Evolutionary conservation across 2,888 invertebrate species (phyloP), one percentile per base, ranked within the genome.

Genomic region (Eupithecia subumbrata): DNA sequence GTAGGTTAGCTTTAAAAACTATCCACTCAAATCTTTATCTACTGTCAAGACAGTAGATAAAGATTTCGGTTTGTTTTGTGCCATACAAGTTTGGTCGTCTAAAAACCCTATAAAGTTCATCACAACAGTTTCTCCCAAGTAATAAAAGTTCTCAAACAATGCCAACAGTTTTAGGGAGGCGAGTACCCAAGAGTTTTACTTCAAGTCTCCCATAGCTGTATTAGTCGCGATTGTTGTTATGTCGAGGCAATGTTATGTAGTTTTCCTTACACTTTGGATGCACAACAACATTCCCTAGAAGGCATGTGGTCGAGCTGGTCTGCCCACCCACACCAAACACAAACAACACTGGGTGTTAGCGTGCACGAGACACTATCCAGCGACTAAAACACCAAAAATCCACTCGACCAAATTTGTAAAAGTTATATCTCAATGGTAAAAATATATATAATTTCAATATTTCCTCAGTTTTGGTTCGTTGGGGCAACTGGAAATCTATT

Each of bases 251-350:
- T 76, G 81, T 84, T 85, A 84, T 81, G 81, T 82, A 82, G 84
- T 86, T 89, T 90, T 88, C 88, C 88, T 86, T 85, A 86, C 83
- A 83, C 78, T 85, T 85, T 86, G 91, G 88, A 89, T 90, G 87
- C 87, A 87, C 85, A 86, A 82, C 93, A 89, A 92, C 90, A 90
- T 94, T 91, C 94, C 94, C 88, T 94, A 93, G 82, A 94, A 88
- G 94, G 94, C 86, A 88, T 84, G 89, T 89, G 83, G 91, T 84
- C 87, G 82, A 81, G 85, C 84, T 75, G 84, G 85, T 88, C 87
- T 83, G 89, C 91, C 92, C 88, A 88, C 87, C 84, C 84, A 79
- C 85, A 85, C 83, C 72, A 73, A 82, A 83, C 80, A 81, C 79
- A 83, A 82, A 83, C 80, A 80, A 82, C 81, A 80, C 80, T 75